These are phyloP conservation scores for Pyrocephalus nanus DNA, from an alignment of 2,797 vertebrate genomes.

Conservation along the genomic window DNA sequence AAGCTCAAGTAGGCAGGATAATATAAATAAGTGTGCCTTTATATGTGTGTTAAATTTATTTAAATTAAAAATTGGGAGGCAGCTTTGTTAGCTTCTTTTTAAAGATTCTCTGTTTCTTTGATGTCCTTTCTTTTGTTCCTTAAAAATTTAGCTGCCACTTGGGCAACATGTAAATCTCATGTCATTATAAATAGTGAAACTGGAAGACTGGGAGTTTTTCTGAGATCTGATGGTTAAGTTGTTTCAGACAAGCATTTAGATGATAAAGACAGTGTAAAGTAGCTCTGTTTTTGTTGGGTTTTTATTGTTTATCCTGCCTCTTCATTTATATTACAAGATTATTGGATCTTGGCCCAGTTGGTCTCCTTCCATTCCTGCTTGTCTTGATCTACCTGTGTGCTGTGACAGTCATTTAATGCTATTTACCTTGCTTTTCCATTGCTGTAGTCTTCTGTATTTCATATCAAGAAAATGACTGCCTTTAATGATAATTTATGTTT, in stretches of 20 bases:
- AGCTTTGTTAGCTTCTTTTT: neutral
- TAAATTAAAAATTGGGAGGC: neutral
- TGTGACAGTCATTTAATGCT: neutral
- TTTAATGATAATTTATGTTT: neutral
- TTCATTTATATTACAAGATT: neutral
- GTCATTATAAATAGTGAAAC: neutral
- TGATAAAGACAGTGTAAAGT: neutral
- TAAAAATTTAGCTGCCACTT: neutral
- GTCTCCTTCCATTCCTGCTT: neutral
- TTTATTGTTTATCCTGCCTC: neutral
- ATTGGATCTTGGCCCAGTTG: neutral
- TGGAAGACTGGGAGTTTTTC: neutral
- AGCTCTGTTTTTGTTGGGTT: neutral
- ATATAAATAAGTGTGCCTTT: neutral
- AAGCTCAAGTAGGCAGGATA: neutral
- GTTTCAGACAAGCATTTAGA: neutral
- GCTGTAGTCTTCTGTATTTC: neutral
- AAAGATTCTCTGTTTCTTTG: neutral
- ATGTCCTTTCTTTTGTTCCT: neutral
- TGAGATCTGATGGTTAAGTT: neutral
- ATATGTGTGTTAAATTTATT: neutral
- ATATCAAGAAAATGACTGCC: neutral
- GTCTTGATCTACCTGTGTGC: neutral
- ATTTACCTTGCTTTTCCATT: neutral
- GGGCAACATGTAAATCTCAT: neutral